Conservation (phyloP, 2,888 invertebrate genomes). For the Philereme transversata region DNA sequence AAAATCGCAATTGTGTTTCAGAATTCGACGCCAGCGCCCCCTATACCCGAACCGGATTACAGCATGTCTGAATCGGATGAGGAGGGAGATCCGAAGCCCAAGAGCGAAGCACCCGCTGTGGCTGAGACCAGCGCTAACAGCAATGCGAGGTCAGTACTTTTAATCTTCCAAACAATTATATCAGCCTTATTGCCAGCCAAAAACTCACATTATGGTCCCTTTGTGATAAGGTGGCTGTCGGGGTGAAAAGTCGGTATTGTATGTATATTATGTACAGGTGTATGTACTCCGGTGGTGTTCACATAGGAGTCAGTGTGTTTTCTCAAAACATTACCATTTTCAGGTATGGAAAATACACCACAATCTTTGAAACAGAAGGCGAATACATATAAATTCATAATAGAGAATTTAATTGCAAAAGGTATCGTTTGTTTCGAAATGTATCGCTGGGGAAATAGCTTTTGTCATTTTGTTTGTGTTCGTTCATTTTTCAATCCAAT, state of each 20-base stretch:
- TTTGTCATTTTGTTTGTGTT: conserved; percentile 45
- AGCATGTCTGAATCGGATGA: conserved; percentile 94
- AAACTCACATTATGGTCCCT: background rate
- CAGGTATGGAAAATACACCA: conserved; percentile 67
- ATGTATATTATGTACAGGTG: background rate
- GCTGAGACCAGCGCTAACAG: conserved; percentile 90
- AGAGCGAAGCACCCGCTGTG: conserved; percentile 76
- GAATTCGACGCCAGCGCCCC: conserved; percentile 85
- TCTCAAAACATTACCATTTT: conserved; percentile 48
- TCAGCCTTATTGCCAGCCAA: background rate
- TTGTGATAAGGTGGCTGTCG: background rate
- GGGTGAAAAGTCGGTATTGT: background rate
- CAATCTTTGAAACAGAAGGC: conserved; percentile 67
- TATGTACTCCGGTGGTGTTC: background rate
- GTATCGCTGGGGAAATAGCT: conserved; percentile 49
- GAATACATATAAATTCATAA: conserved; percentile 50
- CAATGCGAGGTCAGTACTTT: conserved; percentile 83
- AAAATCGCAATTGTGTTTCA: conserved; percentile 40
- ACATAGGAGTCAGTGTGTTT: background rate
- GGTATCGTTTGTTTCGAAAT: conserved; percentile 36
- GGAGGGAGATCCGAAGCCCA: conserved; percentile 85
- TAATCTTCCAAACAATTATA: background rate
- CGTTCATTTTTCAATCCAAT: background rate
- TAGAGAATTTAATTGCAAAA: conserved; percentile 25
- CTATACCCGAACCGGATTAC: conserved; percentile 97